Base-by-base conservation (phyloP, 2,113 vertebrate genomes). In the Microtus richardsoni region DNA sequence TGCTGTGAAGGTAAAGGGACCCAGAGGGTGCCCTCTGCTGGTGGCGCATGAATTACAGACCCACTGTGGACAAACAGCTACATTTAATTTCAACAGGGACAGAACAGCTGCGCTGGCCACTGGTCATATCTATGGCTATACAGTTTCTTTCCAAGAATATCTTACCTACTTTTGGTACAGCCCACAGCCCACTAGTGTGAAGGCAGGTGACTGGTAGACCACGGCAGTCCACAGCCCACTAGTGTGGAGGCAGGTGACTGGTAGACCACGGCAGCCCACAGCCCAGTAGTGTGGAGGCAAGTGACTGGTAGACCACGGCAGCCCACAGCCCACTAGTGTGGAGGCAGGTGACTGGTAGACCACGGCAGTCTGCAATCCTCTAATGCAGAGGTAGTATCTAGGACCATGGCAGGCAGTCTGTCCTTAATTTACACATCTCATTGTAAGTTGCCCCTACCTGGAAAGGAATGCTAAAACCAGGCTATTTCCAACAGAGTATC, bases 151-250 rank as follows among this genome's bases (percentile, higher is more conserved):
- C 80, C 12, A 5, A 64, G n/a, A 33, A 84, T 41, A 88, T 62
- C 39, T 77, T 91, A 78, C 68, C 78, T 90, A 71, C 85, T 92
- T 85, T 64, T 71, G 89, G n/a, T 22, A 41, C 47, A 86, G n/a
- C 44, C 58, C 89, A 73, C 28, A 91, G 13, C 26, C 44, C 44
- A 33, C 75, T 28, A 49, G 26, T 49, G 28, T 9, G 14, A 7
- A 77, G 26, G 26, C 26, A 47, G 10, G 0, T 33, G 19, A 78
- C 75, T 78, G 47, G 47, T 7, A 73, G 39, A 24, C 71, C 74
- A 28, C 2, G 22, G 12, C 74, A 28, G 24, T 3, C 24, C 14
- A 30, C 47, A 52, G 30, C 16, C 77, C 75, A 14, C 39, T 41
- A 44, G 22, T 75, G 12, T 14, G 22, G 41, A 30, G 13, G 14